Percentiles rank a stretch among this genome's conserved stretches.
These are phyloP conservation scores for Phytoseiulus persimilis DNA, from an alignment of 2,888 invertebrate species.

Conservation along the genomic window DNA sequence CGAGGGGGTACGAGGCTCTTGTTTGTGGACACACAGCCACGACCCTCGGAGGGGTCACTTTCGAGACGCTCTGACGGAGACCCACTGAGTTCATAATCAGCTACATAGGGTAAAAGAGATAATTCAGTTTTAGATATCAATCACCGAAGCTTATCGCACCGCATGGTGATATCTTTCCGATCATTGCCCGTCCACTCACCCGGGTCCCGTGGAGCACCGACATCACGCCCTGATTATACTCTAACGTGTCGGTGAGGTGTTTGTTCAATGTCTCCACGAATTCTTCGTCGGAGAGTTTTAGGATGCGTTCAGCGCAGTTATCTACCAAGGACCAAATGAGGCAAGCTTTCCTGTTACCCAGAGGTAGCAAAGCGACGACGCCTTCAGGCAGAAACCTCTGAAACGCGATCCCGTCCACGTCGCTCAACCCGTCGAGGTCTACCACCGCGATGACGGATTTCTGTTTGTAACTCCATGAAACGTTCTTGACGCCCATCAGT, in stretches of 20 bases:
- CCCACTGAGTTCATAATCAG: slow-evolving; percentile 24
- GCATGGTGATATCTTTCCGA: too few species aligned
- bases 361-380: slow-evolving; percentile 54
- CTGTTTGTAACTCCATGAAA: slow-evolving; percentile 76
- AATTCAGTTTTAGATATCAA: neutral
- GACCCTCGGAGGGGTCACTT: slow-evolving; percentile 51
- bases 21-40: slow-evolving; percentile 49
- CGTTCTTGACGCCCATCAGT: slow-evolving; percentile 67
- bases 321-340: slow-evolving; percentile 41
- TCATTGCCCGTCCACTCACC: too few species aligned
- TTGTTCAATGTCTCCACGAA: slow-evolving; percentile 77
- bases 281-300: slow-evolving; percentile 62
- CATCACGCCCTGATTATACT: slow-evolving; percentile 17
- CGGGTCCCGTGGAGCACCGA: slow-evolving; percentile 40
- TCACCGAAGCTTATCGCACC: too few species aligned
- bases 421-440: slow-evolving; percentile 41
- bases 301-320: slow-evolving; percentile 64
- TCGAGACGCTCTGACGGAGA: neutral
- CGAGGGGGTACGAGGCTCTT: slow-evolving; percentile 53
- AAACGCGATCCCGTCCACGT: slow-evolving; percentile 54
- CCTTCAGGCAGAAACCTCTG: slow-evolving; percentile 54
- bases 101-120: neutral
- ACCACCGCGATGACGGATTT: slow-evolving; percentile 87
- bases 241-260: slow-evolving; percentile 18
- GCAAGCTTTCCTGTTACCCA: slow-evolving; percentile 41